A percentile compares a stretch with the other conserved stretches of the same genome.
Conservation (phyloP, 2,113 vertebrate species). For the Otis tarda region DNA sequence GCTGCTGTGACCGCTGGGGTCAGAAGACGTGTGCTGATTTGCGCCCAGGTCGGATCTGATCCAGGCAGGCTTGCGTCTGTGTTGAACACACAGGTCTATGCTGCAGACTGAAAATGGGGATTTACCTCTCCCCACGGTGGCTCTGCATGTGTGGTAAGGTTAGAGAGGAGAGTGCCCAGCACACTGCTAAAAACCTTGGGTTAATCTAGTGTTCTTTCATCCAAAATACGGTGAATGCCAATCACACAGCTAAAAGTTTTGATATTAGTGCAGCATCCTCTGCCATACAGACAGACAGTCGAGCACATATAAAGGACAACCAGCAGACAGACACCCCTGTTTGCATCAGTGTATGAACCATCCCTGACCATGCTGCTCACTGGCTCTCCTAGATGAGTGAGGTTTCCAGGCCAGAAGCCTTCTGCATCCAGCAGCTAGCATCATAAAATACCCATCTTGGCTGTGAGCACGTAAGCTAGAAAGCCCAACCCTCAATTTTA, state of each 20-base stretch:
- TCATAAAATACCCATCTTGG: not conserved
- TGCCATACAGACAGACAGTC: not conserved
- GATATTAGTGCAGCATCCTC: not conserved
- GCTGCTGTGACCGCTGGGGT: not conserved
- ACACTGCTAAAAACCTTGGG: not conserved
- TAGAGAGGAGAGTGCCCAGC: not conserved
- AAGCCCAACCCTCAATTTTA: not conserved
- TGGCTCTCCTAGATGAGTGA: not conserved
- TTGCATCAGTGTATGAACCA: not conserved
- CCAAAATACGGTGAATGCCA: not conserved
- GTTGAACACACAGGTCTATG: not conserved
- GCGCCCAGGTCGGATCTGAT: not conserved
- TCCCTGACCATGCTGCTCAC: not conserved
- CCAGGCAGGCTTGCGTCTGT: not conserved
- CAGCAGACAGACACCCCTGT: not conserved
- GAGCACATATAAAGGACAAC: not conserved
- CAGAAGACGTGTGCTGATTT: not conserved
- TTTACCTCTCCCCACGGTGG: not conserved
- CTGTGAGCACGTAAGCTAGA: fast-evolving
- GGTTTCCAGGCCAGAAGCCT: not conserved
- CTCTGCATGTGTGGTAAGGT: not conserved
- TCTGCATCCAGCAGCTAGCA: not conserved
- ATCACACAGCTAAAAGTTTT: not conserved
- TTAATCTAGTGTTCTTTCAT: not conserved
- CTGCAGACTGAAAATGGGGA: not conserved